Conservation (phyloP, 2,113 vertebrate species). For the Mustelus asterias region DNA sequence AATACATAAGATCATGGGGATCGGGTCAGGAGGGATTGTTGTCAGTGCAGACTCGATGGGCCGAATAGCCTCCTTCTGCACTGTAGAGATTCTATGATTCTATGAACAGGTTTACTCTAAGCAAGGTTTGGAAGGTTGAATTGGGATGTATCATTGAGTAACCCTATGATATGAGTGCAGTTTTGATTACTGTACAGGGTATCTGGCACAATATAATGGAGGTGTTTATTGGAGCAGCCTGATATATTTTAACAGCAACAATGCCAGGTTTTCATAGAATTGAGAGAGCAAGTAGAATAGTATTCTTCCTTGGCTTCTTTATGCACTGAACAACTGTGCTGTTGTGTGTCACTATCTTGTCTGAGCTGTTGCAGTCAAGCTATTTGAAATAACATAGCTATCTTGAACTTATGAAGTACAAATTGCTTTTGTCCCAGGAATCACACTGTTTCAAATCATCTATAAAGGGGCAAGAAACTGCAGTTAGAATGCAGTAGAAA, state of each 20-base stretch:
- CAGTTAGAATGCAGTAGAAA: background rate
- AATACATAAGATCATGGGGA: too few species aligned
- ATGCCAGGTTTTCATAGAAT: background rate
- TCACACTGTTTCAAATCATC: background rate
- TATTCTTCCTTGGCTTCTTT: background rate
- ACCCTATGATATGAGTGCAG: background rate
- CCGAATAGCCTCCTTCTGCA: too few species aligned
- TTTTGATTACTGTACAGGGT: background rate
- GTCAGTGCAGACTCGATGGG: too few species aligned
- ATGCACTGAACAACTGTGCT: background rate
- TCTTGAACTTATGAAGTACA: background rate
- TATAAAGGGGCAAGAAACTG: background rate
- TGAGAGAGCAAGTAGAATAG: background rate
- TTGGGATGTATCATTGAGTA: background rate
- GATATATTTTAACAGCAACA: background rate
- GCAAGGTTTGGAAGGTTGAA: background rate
- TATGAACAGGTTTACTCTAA: background rate
- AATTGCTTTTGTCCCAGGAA: background rate
- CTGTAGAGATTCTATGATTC: too few species aligned
- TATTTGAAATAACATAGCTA: background rate
- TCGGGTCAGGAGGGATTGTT: too few species aligned
- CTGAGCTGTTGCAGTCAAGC: background rate
- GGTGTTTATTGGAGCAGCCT: background rate
- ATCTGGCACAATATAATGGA: background rate
- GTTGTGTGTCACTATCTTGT: background rate